Conservation (phyloP, 1,140 invertebrate genomes). For the Paraescarpia echinospica region DNA sequence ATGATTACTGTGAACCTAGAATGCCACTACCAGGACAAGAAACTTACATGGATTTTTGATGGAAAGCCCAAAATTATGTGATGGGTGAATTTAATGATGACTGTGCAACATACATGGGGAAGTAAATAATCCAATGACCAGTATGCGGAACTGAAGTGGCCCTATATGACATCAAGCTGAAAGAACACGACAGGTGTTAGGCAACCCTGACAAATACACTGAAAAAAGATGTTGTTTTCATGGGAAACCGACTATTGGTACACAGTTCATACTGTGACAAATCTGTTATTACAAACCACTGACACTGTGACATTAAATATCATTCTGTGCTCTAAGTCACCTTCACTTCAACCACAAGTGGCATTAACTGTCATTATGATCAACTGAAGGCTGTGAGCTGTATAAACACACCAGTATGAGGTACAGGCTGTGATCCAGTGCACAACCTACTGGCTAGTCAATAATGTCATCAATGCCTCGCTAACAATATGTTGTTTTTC, state of each 20-base stretch:
- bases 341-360: not conserved
- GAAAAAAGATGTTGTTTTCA: not conserved
- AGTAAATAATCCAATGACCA: not conserved
- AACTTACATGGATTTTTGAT: not conserved
- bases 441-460: not conserved
- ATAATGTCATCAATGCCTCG: not conserved
- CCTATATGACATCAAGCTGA: not conserved
- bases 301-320: not conserved
- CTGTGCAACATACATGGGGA: not conserved
- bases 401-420: not conserved
- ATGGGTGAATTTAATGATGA: not conserved
- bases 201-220: not conserved
- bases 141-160: not conserved
- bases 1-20: not conserved
- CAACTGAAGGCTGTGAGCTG: not conserved
- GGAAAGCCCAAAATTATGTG: not conserved
- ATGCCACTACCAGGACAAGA: not conserved
- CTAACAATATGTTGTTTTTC: not conserved
- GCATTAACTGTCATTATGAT: not conserved
- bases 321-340: not conserved
- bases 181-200: not conserved
- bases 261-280: not conserved
- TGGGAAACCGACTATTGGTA: not conserved
- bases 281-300: conserved; percentile 1
- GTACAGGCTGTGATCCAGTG: not conserved